phyloP scores from a whole-genome alignment of 1,140 invertebrate species.

The Drosophila equinoxialis region DNA sequence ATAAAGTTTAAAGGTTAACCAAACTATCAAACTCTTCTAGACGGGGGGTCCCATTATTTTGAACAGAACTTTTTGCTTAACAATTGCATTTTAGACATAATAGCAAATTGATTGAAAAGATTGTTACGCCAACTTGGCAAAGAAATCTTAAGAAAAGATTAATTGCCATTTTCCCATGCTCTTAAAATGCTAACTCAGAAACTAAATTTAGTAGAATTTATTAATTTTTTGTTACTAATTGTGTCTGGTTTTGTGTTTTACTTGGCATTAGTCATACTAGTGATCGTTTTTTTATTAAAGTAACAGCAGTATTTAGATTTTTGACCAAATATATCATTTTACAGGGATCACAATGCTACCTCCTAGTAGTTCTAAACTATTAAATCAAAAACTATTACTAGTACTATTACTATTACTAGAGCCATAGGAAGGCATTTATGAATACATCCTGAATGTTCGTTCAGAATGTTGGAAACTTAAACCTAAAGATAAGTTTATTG shows the following conservation, averaged over 20 bases:
- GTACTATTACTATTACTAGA: too few species aligned
- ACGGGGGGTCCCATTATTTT: background rate
- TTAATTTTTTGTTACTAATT: background rate
- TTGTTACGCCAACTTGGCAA: background rate
- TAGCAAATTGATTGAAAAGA: background rate
- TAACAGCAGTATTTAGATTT: too few species aligned
- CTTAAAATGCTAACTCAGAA: background rate
- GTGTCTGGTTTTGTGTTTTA: background rate
- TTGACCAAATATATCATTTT: too few species aligned
- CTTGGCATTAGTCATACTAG: too few species aligned
- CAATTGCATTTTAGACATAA: background rate
- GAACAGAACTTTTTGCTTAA: background rate
- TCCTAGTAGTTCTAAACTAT: too few species aligned
- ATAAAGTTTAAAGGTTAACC: slow-evolving; percentile 6
- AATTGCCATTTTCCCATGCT: background rate
- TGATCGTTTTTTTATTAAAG: too few species aligned
- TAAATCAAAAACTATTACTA: too few species aligned
- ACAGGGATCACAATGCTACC: too few species aligned
- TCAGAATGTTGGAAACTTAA: too few species aligned
- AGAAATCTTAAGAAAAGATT: background rate
- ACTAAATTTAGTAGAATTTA: background rate
- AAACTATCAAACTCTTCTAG: background rate
- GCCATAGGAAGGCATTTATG: too few species aligned
- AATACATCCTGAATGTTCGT: too few species aligned
- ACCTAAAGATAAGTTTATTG: too few species aligned